These are phyloP conservation scores for Tauraco hartlaubi DNA, from an alignment of 2,797 vertebrate species.

Conservation along the genomic window DNA sequence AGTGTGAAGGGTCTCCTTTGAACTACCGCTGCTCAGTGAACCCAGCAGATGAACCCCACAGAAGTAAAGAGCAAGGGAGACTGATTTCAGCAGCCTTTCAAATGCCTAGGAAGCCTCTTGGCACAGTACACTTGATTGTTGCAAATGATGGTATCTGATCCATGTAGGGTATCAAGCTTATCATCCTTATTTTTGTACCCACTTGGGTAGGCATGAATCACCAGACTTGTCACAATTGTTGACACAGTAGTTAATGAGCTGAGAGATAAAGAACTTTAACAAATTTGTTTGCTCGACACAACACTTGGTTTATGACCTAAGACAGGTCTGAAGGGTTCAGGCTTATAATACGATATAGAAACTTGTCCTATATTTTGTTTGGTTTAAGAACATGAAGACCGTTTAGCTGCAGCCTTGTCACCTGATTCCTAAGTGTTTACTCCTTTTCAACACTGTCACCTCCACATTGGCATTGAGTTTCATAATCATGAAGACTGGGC, in stretches of 20 bases:
- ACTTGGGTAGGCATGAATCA: neutral
- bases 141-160: neutral
- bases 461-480: neutral
- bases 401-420: neutral
- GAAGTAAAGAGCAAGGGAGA: neutral
- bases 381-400: fast-evolving
- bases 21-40: neutral
- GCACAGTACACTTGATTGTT: neutral
- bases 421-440: neutral
- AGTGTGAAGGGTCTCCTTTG: neutral
- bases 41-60: neutral
- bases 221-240: neutral
- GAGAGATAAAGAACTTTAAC: neutral
- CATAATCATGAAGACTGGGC: neutral
- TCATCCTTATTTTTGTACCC: fast-evolving
- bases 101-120: neutral
- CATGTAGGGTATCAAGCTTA: neutral
- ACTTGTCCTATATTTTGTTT: neutral
- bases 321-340: neutral
- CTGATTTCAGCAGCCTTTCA: neutral
- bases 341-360: neutral
- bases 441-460: neutral
- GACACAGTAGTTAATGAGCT: neutral
- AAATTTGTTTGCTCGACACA: neutral
- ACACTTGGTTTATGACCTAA: neutral